Evolutionary conservation across 30 jellyfish, hydroid and myxozoan genomes (phyloP).

Genomic region (Turritopsis dohrnii): DNA sequence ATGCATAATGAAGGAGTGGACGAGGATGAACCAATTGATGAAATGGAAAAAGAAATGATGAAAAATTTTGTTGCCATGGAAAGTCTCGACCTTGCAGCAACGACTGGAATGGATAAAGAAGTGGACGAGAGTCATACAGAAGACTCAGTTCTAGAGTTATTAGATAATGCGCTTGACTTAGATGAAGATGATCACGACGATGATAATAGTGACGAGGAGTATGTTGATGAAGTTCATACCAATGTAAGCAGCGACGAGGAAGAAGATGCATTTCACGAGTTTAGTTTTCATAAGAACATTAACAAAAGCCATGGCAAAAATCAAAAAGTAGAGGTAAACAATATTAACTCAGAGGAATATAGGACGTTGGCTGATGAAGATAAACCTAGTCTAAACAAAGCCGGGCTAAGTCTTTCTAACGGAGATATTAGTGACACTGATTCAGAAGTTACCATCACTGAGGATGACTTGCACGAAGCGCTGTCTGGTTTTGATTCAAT

Average conservation of each 20-base stretch:
- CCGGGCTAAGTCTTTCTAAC: background rate
- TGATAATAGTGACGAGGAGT: background rate
- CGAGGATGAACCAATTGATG: background rate
- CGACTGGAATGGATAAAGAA: background rate
- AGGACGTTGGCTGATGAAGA: background rate
- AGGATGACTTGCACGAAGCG: slow-evolving; percentile 12
- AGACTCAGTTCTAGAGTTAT: background rate
- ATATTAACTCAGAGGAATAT: background rate
- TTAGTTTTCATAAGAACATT: background rate
- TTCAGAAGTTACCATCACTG: slow-evolving; percentile 25
- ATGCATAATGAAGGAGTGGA: background rate
- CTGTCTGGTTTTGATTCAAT: slow-evolving; percentile 20
- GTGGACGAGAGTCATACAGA: background rate
- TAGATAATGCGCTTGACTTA: slow-evolving; percentile 11
- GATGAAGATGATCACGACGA: slow-evolving; percentile 6
- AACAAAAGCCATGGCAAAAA: background rate
- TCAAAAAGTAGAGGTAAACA: background rate
- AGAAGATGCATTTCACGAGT: background rate
- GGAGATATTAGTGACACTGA: slow-evolving; percentile 18
- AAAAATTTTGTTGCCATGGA: background rate
- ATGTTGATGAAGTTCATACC: background rate
- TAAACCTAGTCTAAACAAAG: background rate
- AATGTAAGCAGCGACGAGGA: background rate
- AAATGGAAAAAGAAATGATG: background rate
- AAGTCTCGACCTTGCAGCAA: background rate